A percentile compares a stretch with the other conserved stretches of the same genome.
phyloP scores from a whole-genome alignment of 1,140 invertebrate species.

The Drosophila busckii region DNA sequence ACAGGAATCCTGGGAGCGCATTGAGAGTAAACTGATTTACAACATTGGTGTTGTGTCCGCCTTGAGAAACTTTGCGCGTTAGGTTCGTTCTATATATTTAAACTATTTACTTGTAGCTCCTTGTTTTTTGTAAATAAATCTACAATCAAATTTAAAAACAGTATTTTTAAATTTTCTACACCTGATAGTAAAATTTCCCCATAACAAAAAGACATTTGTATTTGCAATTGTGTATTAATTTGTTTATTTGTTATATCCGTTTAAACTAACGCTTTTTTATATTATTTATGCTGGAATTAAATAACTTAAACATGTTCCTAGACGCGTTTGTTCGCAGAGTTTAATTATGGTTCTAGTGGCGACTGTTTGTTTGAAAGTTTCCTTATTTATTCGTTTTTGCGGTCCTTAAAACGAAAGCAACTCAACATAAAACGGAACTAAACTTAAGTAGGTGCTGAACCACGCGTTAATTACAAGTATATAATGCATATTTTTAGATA shows the following conservation, averaged over 20 bases:
- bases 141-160: constrained; percentile 21
- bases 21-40: constrained; percentile 87
- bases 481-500: constrained; percentile 67
- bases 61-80: constrained; percentile 82
- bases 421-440: constrained; percentile 56
- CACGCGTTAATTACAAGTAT: constrained; percentile 60
- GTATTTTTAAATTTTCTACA: not conserved
- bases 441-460: constrained; percentile 41
- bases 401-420: constrained; percentile 34
- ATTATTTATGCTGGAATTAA: constrained; percentile 75
- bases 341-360: constrained; percentile 66
- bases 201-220: constrained; percentile 1
- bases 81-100: constrained; percentile 8
- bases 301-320: constrained; percentile 73
- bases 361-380: constrained; percentile 34
- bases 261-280: constrained; percentile 72
- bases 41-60: constrained; percentile 88
- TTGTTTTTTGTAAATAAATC: constrained; percentile 54
- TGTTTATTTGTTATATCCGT: constrained; percentile 73
- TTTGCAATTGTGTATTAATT: constrained; percentile 71
- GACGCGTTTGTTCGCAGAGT: constrained; percentile 46
- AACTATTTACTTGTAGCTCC: constrained; percentile 17
- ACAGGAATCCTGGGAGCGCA: constrained; percentile 82
- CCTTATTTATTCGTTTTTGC: not conserved
- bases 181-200: too few species aligned